A percentile compares a stretch with the other conserved stretches of the same genome.
phyloP scores from a whole-genome alignment of 2,888 invertebrate genomes.

The Lysandra coridon region DNA sequence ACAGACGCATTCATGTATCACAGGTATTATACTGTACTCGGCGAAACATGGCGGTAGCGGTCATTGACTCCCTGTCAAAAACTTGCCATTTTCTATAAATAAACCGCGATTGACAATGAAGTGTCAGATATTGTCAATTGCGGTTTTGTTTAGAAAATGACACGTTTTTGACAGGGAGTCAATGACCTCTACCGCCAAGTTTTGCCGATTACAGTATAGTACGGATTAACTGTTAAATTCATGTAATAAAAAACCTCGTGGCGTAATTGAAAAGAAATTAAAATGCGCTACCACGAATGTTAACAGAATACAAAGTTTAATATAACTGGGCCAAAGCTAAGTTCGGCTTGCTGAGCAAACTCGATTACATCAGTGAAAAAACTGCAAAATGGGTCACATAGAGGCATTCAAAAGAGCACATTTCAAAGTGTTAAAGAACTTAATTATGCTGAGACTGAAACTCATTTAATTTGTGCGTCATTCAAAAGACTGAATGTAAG shows the following conservation, averaged over 20 bases:
- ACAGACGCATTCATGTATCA: too few species aligned
- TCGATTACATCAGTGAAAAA: conserved; percentile 35
- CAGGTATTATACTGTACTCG: neutral
- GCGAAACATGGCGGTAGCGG: too few species aligned
- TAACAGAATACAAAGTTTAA: conserved; percentile 36
- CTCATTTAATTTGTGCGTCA: neutral
- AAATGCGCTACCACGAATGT: neutral
- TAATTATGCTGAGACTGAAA: conserved; percentile 40
- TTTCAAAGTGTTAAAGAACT: conserved; percentile 41
- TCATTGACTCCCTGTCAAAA: too few species aligned
- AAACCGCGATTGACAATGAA: too few species aligned
- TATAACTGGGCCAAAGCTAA: conserved; percentile 29
- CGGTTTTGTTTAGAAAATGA: too few species aligned
- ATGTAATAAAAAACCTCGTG: neutral
- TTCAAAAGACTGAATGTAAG: conserved; percentile 10
- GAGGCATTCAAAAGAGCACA: conserved; percentile 38
- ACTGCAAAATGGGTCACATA: conserved; percentile 41
- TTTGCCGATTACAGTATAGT: too few species aligned
- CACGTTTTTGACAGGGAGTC: too few species aligned
- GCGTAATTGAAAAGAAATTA: neutral
- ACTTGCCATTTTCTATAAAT: too few species aligned
- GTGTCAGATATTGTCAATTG: too few species aligned
- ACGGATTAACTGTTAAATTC: too few species aligned
- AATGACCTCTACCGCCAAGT: too few species aligned
- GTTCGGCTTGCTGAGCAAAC: conserved; percentile 36